Evolutionary conservation across 1,140 invertebrate species (phyloP), one percentile per base, ranked within the genome.

Genomic region (Amyelois transitella): DNA sequence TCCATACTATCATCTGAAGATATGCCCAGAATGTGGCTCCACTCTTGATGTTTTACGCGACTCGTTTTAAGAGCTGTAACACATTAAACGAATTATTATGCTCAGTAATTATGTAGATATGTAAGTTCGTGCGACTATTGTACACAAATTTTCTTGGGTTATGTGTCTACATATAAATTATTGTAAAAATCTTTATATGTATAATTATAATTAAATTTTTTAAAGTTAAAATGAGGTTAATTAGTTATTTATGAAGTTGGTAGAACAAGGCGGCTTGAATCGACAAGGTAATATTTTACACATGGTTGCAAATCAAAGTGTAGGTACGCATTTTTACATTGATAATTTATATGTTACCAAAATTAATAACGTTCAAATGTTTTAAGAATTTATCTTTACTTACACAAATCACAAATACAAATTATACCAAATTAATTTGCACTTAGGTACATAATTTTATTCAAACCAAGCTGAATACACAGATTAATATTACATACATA

Each of bases 11-110:
- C 6, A 20, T 0, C 21, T 1, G 18, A 7, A 66, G 61, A 68
- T 68, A 74, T 72, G 54, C 53, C 54, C 28, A 74, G 73, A 78
- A 76, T 76, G 73, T 65, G 70, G 58, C 55, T 62, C 57, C 68
- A 54, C 66, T 63, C 61, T 72, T 73, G 69, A 75, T 78, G 72
- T 69, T 78, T 78, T 74, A 72, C 66, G 65, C 63, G 64, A 73
- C 66, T 72, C 69, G 71, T 78, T 78, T 74, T 69, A 71, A 71
- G 66, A 64, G 63, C 56, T 61, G 64, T 71, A 70, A 70, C 72
- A 66, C 64, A 65, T 69, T 67, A 72, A 74, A 75, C 63, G 67
- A 78, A 75, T 74, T 69, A 74, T 72, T 72, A 69, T 68, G 56
- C 60, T 55, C 55, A 55, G 66, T 68, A 69, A 76, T 70, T 72